phyloP scores from a whole-genome alignment of 2,113 vertebrate genomes.

The Tautogolabrus adspersus region DNA sequence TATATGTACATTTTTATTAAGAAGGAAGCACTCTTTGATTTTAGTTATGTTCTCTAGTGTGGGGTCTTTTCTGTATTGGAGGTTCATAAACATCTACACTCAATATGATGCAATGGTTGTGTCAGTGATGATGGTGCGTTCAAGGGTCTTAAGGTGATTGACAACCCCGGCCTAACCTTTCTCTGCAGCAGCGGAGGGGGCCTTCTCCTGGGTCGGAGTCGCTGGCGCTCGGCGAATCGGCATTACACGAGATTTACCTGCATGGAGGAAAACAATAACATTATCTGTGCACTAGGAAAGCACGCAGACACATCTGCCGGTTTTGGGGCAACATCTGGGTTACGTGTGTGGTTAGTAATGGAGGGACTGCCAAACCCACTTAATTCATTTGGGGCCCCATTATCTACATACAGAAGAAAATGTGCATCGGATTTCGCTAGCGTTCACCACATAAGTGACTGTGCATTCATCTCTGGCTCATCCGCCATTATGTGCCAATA shows the following conservation, averaged over 20 bases:
- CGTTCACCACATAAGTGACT: neutral
- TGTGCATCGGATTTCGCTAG: neutral
- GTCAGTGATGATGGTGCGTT: constrained; percentile 14
- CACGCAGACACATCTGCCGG: neutral
- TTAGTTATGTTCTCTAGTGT: neutral
- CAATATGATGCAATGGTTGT: neutral
- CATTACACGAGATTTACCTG: constrained; percentile 82
- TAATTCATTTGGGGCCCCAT: constrained; percentile 70
- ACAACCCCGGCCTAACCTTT: constrained; percentile 79
- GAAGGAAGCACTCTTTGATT: no score
- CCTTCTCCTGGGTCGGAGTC: constrained; percentile 89
- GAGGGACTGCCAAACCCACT: constrained; percentile 33
- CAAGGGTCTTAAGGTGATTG: constrained; percentile 28
- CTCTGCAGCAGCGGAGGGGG: constrained; percentile 87
- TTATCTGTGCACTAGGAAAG: neutral
- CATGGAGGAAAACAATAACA: neutral
- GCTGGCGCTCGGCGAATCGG: constrained; percentile 93
- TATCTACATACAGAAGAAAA: constrained; percentile 4
- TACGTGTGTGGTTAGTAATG: neutral
- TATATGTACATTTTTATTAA: no score
- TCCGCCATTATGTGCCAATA: neutral
- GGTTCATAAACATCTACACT: neutral
- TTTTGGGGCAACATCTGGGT: neutral
- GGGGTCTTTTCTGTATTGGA: neutral
- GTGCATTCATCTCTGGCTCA: neutral